Base-by-base conservation (phyloP, 2,888 invertebrate species). In the Brenthis daphne region DNA sequence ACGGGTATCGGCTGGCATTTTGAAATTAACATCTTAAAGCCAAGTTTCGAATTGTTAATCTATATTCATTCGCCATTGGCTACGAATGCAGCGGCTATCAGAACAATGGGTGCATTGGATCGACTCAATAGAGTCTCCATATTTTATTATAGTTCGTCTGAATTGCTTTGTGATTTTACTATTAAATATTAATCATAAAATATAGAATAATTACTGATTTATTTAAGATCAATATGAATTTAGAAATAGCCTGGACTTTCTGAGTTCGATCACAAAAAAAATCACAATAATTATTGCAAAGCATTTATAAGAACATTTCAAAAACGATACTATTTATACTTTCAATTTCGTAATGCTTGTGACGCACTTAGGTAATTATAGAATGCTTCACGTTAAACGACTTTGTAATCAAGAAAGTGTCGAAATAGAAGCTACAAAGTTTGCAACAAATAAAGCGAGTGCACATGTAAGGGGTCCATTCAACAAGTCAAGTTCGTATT, bases 21-120 rank as follows among this genome's bases (percentile, higher is more conserved):
- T 75, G 77, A 82, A 83, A 85, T 84, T 83, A 84, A 79, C 80
- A 81, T 85, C 82, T 84, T 81, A 78, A 80, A 81, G 76, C 78
- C 74, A 85, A 88, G 85, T 89, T 87, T 79, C 79, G 79, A 82
- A 86, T 82, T 85, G 88, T 87, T 89, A 89, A 91, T 90, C 90
- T 86, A 75, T 79, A 86, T 89, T 88, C 87, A 90, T 88, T 90
- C 85, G 85, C 87, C 86, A 90, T 88, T 90, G 84, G 81, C 83
- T 86, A 74, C 81, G 81, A 90, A 85, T 85, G 83, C 82, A 80
- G 80, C 80, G 82, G 85, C 82, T 82, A 84, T 79, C 81, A 79
- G 73, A 71, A 89, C 89, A 90, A 91, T 89, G 82, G 89, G 85
- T 83, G 86, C 88, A 89, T 74, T 85, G 81, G 83, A 81, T 80